phyloP scores from a whole-genome alignment of 2,888 invertebrate genomes.

The Lycia hirtaria region DNA sequence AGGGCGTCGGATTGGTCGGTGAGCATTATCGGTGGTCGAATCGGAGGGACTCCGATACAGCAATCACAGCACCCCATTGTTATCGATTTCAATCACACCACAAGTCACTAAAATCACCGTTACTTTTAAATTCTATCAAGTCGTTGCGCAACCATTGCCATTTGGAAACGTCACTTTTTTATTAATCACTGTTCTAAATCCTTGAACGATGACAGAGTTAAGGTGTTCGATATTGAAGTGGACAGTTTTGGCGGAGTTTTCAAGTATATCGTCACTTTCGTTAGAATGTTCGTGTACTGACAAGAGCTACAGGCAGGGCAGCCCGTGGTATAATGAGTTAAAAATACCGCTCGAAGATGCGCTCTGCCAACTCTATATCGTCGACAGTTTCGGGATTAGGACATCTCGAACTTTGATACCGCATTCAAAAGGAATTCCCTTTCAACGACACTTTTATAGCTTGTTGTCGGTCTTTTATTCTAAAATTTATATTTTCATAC shows the following conservation, averaged over 20 bases:
- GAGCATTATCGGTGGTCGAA: conserved; percentile 91
- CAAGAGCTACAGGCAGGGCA: conserved; percentile 76
- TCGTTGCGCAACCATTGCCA: conserved; percentile 71
- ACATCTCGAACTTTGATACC: conserved; percentile 79
- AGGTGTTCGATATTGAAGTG: conserved; percentile 44
- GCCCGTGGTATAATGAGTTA: conserved; percentile 83
- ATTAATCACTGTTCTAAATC: conserved; percentile 29
- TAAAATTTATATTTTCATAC: not conserved
- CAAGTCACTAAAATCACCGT: conserved; percentile 59
- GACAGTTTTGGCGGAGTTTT: conserved; percentile 53
- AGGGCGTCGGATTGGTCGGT: conserved; percentile 89
- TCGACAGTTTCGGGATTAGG: conserved; percentile 66
- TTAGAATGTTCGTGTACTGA: conserved; percentile 66
- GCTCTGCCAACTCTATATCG: conserved; percentile 79
- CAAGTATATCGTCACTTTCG: conserved; percentile 75
- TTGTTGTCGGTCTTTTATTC: conserved; percentile 9
- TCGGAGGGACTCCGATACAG: conserved; percentile 88
- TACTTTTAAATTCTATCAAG: conserved; percentile 49
- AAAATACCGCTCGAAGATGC: conserved; percentile 84
- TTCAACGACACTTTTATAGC: conserved; percentile 32
- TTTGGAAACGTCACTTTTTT: conserved; percentile 29
- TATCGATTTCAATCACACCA: conserved; percentile 58
- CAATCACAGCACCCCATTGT: conserved; percentile 88
- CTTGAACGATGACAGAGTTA: conserved; percentile 42
- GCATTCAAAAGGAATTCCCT: conserved; percentile 52